phyloP scores from a whole-genome alignment of 2,888 invertebrate species.

The Eutolmus rufibarbis region DNA sequence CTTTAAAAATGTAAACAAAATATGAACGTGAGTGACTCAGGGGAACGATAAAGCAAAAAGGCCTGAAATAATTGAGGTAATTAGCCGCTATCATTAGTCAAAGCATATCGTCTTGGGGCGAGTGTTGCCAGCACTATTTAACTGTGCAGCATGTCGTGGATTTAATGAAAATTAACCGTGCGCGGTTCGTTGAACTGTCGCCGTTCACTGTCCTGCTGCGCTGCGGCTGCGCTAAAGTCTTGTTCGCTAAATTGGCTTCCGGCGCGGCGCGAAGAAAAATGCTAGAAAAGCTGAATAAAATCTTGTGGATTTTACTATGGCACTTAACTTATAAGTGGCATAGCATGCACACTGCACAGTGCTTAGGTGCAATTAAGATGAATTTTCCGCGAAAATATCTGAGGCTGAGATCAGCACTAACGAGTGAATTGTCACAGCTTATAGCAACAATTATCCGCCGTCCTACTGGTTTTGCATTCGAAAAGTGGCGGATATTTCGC shows the following conservation, averaged over 20 bases:
- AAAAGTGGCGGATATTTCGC: not conserved
- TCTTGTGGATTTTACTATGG: not conserved
- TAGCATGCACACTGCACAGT: not conserved
- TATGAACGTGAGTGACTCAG: constrained; percentile 6
- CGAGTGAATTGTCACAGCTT: not conserved
- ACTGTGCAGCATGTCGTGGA: not conserved
- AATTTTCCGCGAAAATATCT: not conserved
- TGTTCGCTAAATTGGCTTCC: not conserved
- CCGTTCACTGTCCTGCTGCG: not conserved
- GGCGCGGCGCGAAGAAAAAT: not conserved
- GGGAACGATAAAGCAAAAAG: not conserved
- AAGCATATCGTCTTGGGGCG: not conserved
- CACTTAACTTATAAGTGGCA: not conserved
- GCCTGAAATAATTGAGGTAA: constrained; percentile 1
- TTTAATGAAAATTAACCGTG: constrained; percentile 6
- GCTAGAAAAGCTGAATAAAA: not conserved
- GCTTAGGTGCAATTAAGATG: not conserved
- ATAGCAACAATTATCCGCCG: not conserved
- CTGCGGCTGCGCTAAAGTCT: not conserved
- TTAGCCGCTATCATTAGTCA: constrained; percentile 17
- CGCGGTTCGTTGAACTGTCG: constrained; percentile 10
- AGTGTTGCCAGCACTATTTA: not conserved
- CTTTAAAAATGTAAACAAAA: constrained; percentile 17
- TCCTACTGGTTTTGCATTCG: not conserved
- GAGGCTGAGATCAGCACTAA: not conserved